A percentile compares a stretch with the other conserved stretches of the same genome.
Evolutionary conservation across 2,113 vertebrate genomes (phyloP).

Genomic region (Ciconia maguari): DNA sequence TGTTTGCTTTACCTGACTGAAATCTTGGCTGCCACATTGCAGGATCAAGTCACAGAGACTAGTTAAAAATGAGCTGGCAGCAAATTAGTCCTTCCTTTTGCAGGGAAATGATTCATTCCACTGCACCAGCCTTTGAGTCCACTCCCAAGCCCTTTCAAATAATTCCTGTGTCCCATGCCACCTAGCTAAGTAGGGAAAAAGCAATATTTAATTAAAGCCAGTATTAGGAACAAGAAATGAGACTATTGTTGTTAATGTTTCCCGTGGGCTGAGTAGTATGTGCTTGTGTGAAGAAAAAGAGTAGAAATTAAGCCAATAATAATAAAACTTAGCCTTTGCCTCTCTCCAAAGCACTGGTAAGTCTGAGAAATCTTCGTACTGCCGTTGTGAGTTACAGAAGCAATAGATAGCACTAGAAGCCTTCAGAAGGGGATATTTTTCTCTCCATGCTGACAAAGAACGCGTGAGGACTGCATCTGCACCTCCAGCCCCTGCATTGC

Average conservation of each 20-base stretch:
- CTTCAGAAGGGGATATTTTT: background rate
- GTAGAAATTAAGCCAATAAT: constrained; percentile 23
- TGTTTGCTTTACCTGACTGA: background rate
- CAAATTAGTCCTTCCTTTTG: background rate
- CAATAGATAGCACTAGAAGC: background rate
- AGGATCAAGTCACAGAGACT: background rate
- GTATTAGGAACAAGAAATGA: background rate
- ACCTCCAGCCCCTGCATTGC: background rate
- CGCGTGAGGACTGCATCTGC: background rate
- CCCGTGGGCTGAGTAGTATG: background rate
- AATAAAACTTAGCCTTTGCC: constrained; percentile 15
- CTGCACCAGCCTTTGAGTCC: background rate
- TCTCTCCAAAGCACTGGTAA: background rate
- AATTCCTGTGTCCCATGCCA: background rate
- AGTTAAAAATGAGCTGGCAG: background rate
- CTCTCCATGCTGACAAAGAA: background rate
- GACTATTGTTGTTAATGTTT: background rate
- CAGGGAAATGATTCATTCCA: background rate
- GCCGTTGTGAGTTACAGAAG: background rate
- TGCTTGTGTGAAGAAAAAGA: background rate
- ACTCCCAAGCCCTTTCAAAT: background rate
- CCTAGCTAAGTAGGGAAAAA: background rate
- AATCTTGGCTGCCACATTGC: background rate
- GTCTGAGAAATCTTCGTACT: background rate
- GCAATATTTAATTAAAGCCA: constrained; percentile 24